Evolutionary conservation across 2,888 invertebrate genomes (phyloP).

Genomic region (Tanypteryx hageni): DNA sequence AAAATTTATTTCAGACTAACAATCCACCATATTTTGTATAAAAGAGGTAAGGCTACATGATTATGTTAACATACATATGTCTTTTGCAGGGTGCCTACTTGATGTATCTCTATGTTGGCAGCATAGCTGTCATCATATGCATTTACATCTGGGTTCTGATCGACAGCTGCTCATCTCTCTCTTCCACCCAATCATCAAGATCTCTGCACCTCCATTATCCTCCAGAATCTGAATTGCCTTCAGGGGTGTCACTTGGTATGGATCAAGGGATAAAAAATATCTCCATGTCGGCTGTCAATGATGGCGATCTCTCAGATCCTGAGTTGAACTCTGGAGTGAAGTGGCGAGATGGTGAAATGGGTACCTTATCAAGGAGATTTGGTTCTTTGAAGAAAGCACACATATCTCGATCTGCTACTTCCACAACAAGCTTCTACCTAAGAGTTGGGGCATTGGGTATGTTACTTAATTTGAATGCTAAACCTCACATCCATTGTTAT

Average conservation of each 20-base stretch:
- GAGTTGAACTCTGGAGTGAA: constrained; percentile 69
- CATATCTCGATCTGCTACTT: constrained; percentile 76
- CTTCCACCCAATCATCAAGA: constrained; percentile 11
- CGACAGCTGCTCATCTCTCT: constrained; percentile 76
- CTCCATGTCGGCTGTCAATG: background rate
- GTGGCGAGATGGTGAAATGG: constrained; percentile 74
- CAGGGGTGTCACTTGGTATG: background rate
- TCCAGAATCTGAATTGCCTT: constrained; percentile 42
- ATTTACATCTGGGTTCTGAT: constrained; percentile 78
- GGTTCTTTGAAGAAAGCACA: constrained; percentile 78
- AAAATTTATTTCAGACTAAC: too few species aligned
- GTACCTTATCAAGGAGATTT: constrained; percentile 75
- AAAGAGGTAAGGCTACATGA: too few species aligned
- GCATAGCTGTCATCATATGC: constrained; percentile 77
- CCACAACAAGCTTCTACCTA: constrained; percentile 77
- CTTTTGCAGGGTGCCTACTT: constrained; percentile 75
- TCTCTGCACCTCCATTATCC: constrained; percentile 25
- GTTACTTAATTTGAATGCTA: constrained; percentile 65
- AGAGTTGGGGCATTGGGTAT: constrained; percentile 77
- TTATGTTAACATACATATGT: constrained; percentile 12
- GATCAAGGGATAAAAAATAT: constrained; percentile 1
- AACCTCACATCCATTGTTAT: too few species aligned
- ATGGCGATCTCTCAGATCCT: constrained; percentile 35
- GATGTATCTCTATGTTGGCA: constrained; percentile 78
- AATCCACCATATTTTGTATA: too few species aligned